Base-by-base conservation (phyloP, 2,888 invertebrate species). In the Chrysolina americana region DNA sequence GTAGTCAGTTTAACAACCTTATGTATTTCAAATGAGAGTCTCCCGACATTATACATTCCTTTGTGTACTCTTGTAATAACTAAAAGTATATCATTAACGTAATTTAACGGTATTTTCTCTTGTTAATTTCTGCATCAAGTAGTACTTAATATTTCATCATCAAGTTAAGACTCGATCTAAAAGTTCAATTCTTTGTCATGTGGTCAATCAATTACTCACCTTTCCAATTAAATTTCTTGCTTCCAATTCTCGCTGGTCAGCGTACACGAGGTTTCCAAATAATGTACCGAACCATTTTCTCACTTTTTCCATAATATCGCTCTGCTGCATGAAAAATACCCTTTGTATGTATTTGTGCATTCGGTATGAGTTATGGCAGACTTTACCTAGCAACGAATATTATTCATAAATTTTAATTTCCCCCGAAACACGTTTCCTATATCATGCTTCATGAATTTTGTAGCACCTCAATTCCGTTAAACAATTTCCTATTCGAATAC, bases 381-480 rank as follows among this genome's bases (percentile, higher is more conserved):
- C 19, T 17, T 9, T 19, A 11, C 13, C 21, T 1, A 53, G 50
- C 11, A 21, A 11, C 53, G 11, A 19, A 53, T 21, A 53, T 53
- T 13, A 53, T 17, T 21, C 11, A 53, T 21, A 53, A 53, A 53
- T 53, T 53, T 53, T 19, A 53, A 53, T 53, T 53, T 53, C 53
- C 21, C 53, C 4, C 10, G 53, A 21, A 53, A 53, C 21, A 10
- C 17, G 11, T 53, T 19, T 53, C 19, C 53, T 21, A 10, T 53
- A 53, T 19, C n/a, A 11, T 21, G 17, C 19, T 21, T 53, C 53
- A 53, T 53, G 21, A 53, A 53, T 53, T 53, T 53, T 19, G 8
- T 11, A 53, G 2, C 50, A 53, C 50, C 19, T 53, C 19, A 4
- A 53, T 53, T 53, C 53, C 11, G 19, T 11, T 21, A 21, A 19